Evolutionary conservation across 2,888 invertebrate genomes (phyloP).

Genomic region (Limnephilus marmoratus): DNA sequence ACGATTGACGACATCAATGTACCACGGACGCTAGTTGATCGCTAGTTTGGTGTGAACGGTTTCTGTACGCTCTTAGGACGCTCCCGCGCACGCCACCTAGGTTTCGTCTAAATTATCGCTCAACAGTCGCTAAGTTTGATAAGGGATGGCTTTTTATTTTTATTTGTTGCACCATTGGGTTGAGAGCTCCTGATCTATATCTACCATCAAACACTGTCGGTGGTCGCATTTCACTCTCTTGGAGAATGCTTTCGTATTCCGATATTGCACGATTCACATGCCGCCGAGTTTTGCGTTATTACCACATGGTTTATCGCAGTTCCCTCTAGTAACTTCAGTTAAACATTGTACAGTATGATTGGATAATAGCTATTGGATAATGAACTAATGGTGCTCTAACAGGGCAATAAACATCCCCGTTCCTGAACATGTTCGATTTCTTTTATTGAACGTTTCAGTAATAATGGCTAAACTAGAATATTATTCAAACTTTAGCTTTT

Average conservation of each 20-base stretch:
- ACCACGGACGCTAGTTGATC: no score
- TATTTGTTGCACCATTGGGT: neutral
- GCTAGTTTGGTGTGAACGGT: no score
- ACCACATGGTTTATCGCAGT: neutral
- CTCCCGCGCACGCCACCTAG: no score
- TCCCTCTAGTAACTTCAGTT: neutral
- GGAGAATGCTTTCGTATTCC: neutral
- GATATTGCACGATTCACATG: neutral
- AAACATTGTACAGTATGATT: neutral
- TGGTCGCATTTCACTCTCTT: neutral
- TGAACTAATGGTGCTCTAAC: neutral
- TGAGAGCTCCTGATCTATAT: neutral
- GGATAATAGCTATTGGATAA: neutral
- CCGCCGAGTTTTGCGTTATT: neutral
- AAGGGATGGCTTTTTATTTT: no score
- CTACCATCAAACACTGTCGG: neutral
- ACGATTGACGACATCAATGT: no score
- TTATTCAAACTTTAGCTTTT: no score
- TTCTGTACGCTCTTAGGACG: no score
- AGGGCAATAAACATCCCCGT: neutral
- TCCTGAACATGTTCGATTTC: neutral
- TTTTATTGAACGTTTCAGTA: neutral
- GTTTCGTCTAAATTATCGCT: no score
- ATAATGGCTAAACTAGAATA: neutral
- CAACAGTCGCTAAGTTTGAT: no score